Percentiles rank a stretch among this genome's conserved stretches.
Conservation (phyloP, 2,888 invertebrate species). For the Calliopum simillimum region DNA sequence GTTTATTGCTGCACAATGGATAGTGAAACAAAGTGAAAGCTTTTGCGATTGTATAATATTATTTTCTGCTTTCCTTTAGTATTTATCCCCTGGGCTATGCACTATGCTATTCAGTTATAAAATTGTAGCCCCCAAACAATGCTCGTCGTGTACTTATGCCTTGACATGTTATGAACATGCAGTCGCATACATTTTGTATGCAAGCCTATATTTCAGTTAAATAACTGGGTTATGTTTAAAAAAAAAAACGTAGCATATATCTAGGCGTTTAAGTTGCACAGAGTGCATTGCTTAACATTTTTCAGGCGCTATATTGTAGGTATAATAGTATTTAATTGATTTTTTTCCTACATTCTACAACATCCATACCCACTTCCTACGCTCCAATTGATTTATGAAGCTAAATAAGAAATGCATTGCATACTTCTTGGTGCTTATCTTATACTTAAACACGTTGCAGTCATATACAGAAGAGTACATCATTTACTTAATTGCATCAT, state of each 20-base stretch:
- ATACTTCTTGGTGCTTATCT: background rate
- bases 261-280: background rate
- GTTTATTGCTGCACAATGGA: background rate
- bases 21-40: background rate
- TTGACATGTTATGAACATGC: no score
- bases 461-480: background rate
- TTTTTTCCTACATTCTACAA: background rate
- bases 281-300: no score
- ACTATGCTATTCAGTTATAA: no score
- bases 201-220: no score
- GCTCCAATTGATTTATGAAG: background rate
- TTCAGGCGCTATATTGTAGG: no score
- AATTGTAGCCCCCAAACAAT: no score
- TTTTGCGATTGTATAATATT: background rate
- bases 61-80: no score
- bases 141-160: no score
- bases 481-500: slow-evolving; percentile 6
- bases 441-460: background rate
- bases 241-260: background rate
- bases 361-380: background rate
- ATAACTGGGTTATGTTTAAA: no score
- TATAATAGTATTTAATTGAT: background rate
- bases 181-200: no score
- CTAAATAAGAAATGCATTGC: background rate
- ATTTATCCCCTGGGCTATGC: no score